phyloP scores from a whole-genome alignment of 2,113 vertebrate genomes.

The Crotalus tigris region DNA sequence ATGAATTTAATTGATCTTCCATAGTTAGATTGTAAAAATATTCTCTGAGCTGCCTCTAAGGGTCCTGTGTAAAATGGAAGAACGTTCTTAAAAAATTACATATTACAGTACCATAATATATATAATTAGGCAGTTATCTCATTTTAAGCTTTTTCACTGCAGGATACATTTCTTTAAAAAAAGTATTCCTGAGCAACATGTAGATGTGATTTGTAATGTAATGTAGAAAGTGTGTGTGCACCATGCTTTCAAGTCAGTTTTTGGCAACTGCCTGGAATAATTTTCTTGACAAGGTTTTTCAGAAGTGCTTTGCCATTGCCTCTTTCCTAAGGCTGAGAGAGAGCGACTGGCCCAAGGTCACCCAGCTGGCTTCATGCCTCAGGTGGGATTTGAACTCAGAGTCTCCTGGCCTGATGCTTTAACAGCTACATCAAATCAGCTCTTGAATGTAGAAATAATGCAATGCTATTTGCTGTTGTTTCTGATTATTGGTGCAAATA shows the following conservation, averaged over 20 bases:
- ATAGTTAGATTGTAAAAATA: conserved; percentile 5
- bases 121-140: conserved; percentile 39
- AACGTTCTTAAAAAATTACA: background rate
- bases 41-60: conserved; percentile 31
- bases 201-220: background rate
- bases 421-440: background rate
- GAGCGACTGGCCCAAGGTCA: background rate
- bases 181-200: background rate
- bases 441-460: background rate
- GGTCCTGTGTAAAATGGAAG: background rate
- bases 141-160: conserved; percentile 37
- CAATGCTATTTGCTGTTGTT: background rate
- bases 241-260: background rate
- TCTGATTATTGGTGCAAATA: background rate
- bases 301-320: background rate
- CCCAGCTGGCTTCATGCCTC: background rate
- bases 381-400: background rate
- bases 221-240: background rate
- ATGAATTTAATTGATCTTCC: background rate
- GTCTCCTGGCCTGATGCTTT: background rate
- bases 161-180: conserved; percentile 3
- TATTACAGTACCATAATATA: conserved; percentile 33
- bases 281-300: background rate
- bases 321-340: background rate
- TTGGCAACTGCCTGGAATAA: background rate